Evolutionary conservation across 1,140 invertebrate genomes (phyloP).

Genomic region (Drosophila melanogaster): Release_6_plus_ISO1_MT NC_004354.4:6161001-6161500

Average conservation of each 20-base stretch:
- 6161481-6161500: conserved; percentile 47
- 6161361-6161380: conserved; percentile 11
- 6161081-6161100: conserved; percentile 44
- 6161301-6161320: neutral
- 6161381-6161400: conserved; percentile 25
- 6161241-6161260: neutral
- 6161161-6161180: neutral
- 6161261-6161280: neutral
- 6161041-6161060: conserved; percentile 57
- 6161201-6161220: conserved; percentile 23
- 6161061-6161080: conserved; percentile 71
- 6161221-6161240: neutral
- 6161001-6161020: conserved; percentile 30
- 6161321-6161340: neutral
- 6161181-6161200: neutral
- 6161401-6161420: conserved; percentile 78
- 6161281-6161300: neutral
- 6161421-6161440: conserved; percentile 77
- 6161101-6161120: conserved; percentile 31
- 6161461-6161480: conserved; percentile 7
- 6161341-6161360: conserved; percentile 2
- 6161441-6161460: conserved; percentile 50
- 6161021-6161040: conserved; percentile 7
- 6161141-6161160: conserved; percentile 10
- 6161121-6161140: conserved; percentile 22